Evolutionary conservation across 92 coral and sea anemone species (phyloP).

Genomic region (Parazoanthus darwini): DNA sequence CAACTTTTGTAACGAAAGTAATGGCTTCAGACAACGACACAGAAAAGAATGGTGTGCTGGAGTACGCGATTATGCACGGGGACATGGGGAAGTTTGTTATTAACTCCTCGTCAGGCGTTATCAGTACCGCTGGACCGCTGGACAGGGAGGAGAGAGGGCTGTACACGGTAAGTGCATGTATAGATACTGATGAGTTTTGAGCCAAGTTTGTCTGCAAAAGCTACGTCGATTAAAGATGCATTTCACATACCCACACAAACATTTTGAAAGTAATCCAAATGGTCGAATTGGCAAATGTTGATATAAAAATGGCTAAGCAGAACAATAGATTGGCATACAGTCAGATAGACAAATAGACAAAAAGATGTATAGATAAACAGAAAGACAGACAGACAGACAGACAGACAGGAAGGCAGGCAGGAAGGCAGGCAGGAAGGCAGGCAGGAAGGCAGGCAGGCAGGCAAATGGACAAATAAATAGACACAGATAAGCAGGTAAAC

Average conservation of each 20-base stretch:
- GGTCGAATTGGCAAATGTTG: too few species aligned
- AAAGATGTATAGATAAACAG: too few species aligned
- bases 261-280: too few species aligned
- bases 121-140: slow-evolving; percentile 67
- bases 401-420: too few species aligned
- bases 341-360: too few species aligned
- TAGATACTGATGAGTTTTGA: background rate
- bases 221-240: too few species aligned
- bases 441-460: background rate
- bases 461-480: background rate
- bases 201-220: background rate
- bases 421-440: too few species aligned
- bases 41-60: slow-evolving; percentile 64
- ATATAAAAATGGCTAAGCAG: too few species aligned
- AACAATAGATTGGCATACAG: too few species aligned
- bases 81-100: slow-evolving; percentile 64
- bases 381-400: too few species aligned
- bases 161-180: slow-evolving; percentile 60
- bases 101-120: slow-evolving; percentile 70
- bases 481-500: background rate
- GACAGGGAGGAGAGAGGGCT: slow-evolving; percentile 71
- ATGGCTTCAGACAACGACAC: slow-evolving; percentile 93
- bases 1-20: slow-evolving; percentile 79
- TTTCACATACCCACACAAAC: too few species aligned
- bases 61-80: slow-evolving; percentile 89